Base-by-base conservation (phyloP, 2,113 vertebrate species). In the Perognathus longimembris region DNA sequence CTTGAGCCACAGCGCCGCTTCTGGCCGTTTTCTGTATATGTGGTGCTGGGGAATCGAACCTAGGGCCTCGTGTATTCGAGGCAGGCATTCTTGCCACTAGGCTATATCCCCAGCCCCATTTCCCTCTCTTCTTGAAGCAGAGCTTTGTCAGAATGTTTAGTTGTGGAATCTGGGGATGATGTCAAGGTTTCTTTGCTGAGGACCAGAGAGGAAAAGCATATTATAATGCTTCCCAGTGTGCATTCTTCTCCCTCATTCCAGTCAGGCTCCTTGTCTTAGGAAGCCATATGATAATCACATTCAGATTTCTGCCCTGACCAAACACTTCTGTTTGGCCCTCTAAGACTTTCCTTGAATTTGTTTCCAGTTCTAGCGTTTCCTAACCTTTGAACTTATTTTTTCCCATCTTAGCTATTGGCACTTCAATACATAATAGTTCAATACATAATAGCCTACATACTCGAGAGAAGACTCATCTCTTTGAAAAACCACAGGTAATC, bases 321-420 rank as follows among this genome's bases (percentile, higher is more conserved):
- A 63, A 79, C n/a, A 59, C 69, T 88, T 89, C 70, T 82, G 10
- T 24, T 34, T n/a, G 81, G 12, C 26, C 22, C 12, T 42, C 1
- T 8, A 17, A 34, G 38, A 28, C 54, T 91, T 73, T 22, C 67
- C 63, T 75, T 79, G 40, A 91, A 40, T 88, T 85, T 85, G 86
- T 79, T 76, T 71, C 73, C 34, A 69, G 32, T 9, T 59, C 38
- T 57, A 28, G 22, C n/a, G 61, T 83, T 28, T 89, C 81, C 42
- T 75, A 34, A 70, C 82, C 63, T 59, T 42, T 50, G 36, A 82
- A 15, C 38, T 85, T 45, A 12, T 50, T 73, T 89, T 54, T 54
- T 36, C 18, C 10, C 3, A 11, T n/a, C 3, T 10, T 14, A 40
- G 40, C 38, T 17, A 4, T 22, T 45, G 81, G 42, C 69, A 42